phyloP scores from a whole-genome alignment of 2,113 vertebrate species.

The Orientallactaga bullata region DNA sequence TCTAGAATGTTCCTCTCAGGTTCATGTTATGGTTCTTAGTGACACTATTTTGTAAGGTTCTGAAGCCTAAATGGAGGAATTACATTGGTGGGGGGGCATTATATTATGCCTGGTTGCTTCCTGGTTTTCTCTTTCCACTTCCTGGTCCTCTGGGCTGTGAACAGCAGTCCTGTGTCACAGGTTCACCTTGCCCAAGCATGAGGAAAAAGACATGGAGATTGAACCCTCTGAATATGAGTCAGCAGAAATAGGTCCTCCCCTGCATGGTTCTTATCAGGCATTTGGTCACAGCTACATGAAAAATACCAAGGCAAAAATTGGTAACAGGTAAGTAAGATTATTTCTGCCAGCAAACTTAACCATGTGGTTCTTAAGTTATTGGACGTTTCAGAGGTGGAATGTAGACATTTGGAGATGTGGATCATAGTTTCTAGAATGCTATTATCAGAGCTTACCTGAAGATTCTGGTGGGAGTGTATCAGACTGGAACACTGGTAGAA shows the following conservation, averaged over 20 bases:
- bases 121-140: background rate
- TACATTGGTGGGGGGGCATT: background rate
- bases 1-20: background rate
- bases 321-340: background rate
- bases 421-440: background rate
- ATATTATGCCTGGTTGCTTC: background rate
- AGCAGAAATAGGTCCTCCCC: background rate
- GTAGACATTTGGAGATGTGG: background rate
- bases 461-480: background rate
- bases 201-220: background rate
- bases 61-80: background rate
- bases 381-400: background rate
- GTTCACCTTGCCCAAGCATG: background rate
- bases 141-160: background rate
- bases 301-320: background rate
- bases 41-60: background rate
- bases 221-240: background rate
- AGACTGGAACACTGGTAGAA: background rate
- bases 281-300: background rate
- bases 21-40: background rate
- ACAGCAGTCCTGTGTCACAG: background rate
- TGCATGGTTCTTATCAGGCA: background rate
- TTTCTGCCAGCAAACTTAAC: background rate
- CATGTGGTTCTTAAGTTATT: background rate
- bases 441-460: background rate